phyloP scores from a whole-genome alignment of 2,797 vertebrate genomes.

The Clarias laeviceps region DNA sequence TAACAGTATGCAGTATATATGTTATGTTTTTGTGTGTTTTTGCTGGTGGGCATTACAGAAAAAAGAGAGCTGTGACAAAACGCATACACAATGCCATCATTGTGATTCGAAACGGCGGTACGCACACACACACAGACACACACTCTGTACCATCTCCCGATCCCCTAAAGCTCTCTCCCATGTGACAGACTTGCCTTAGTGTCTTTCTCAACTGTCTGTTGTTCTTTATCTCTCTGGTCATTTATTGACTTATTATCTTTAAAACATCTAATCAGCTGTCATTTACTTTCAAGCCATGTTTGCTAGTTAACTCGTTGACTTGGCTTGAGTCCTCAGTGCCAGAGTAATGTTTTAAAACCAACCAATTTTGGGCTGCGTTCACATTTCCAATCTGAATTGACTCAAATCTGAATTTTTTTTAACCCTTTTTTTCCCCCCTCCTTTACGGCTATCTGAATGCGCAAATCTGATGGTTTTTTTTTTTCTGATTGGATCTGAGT shows the following conservation, averaged over 20 bases:
- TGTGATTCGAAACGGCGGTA: constrained; percentile 39
- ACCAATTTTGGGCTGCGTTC: too few species aligned
- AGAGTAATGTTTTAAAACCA: not conserved
- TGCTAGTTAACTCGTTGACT: not conserved
- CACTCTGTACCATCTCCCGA: constrained; percentile 18
- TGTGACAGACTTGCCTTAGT: constrained; percentile 11
- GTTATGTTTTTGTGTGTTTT: not conserved
- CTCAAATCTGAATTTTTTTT: too few species aligned
- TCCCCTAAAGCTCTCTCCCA: constrained; percentile 28
- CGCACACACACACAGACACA: constrained; percentile 28
- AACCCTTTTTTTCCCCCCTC: too few species aligned
- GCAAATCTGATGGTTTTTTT: too few species aligned
- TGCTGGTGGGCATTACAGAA: constrained; percentile 19
- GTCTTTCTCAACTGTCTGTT: not conserved
- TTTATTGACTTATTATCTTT: not conserved
- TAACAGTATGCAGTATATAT: not conserved
- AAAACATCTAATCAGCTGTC: not conserved
- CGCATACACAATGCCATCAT: constrained; percentile 43
- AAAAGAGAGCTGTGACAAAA: constrained; percentile 15
- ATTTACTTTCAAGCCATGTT: not conserved
- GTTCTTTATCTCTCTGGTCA: not conserved
- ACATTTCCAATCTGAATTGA: too few species aligned
- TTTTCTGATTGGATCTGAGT: too few species aligned
- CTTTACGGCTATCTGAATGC: too few species aligned
- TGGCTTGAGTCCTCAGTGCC: not conserved